These are phyloP conservation scores for Lepus europaeus DNA, from an alignment of 2,113 vertebrate genomes.

Conservation along the genomic window DNA sequence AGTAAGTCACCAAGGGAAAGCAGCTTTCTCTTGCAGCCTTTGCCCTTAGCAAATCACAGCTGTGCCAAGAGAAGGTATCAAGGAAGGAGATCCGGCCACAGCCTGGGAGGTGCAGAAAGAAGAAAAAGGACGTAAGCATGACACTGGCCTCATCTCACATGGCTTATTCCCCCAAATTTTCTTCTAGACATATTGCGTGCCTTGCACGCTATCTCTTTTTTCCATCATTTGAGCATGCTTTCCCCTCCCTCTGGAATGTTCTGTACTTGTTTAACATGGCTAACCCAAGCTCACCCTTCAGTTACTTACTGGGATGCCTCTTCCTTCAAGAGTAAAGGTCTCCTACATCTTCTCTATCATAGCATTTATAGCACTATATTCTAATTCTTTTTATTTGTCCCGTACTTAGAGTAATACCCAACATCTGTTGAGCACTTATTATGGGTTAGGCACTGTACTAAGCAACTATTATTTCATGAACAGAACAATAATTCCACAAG, in stretches of 20 bases:
- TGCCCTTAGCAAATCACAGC: constrained; percentile 67
- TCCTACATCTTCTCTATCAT: neutral
- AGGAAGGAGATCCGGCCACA: neutral
- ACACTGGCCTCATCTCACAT: neutral
- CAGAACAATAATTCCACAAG: neutral
- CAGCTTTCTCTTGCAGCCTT: constrained; percentile 56
- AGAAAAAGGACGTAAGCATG: neutral
- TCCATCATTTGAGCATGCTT: neutral
- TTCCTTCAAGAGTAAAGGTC: neutral
- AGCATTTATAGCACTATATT: neutral
- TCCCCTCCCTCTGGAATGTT: neutral
- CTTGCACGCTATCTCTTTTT: too few relatives aligned
- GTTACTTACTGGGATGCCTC: neutral
- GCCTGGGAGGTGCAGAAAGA: neutral
- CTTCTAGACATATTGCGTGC: neutral
- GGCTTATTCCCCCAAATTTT: neutral
- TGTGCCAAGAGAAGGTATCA: constrained; percentile 43
- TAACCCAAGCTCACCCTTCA: neutral
- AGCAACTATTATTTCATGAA: neutral
- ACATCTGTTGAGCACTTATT: neutral
- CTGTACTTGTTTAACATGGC: neutral
- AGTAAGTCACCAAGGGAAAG: constrained; percentile 70
- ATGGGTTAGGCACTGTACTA: too few relatives aligned
- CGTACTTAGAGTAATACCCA: constrained; percentile 22
- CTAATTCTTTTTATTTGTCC: neutral